Percentiles rank a stretch among this genome's conserved stretches.
Evolutionary conservation across 2,113 vertebrate genomes (phyloP).

Genomic region (Nettapus auritus): DNA sequence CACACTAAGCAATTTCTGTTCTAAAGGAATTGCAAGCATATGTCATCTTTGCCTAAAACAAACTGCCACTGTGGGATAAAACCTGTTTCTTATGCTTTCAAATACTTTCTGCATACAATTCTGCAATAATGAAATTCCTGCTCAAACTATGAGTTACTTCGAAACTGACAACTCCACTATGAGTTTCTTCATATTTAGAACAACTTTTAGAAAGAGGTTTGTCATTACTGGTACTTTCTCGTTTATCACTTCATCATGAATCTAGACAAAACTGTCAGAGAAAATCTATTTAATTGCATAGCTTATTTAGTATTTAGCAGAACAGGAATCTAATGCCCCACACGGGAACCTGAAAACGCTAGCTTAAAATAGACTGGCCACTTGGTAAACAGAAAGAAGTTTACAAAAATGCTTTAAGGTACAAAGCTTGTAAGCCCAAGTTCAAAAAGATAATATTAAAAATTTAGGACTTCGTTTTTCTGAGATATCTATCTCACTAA

Average conservation of each 20-base stretch:
- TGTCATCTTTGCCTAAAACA: not conserved
- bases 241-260: not conserved
- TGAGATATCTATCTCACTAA: not conserved
- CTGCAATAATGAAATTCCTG: not conserved
- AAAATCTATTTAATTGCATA: not conserved
- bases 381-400: accelerated
- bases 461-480: not conserved
- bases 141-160: not conserved
- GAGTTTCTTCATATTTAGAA: accelerated
- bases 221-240: not conserved
- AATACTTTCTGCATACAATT: not conserved
- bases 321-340: not conserved
- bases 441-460: not conserved
- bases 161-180: not conserved
- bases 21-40: not conserved
- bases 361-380: not conserved
- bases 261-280: not conserved
- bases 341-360: not conserved
- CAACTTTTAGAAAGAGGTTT: not conserved
- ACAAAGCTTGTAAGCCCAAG: not conserved
- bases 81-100: not conserved
- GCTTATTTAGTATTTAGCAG: not conserved
- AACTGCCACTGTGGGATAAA: not conserved
- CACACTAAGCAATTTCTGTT: not conserved
- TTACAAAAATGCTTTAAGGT: not conserved